These are phyloP conservation scores for Hirundichthys speculiger DNA, from an alignment of 2,113 vertebrate species.

Conservation along the genomic window DNA sequence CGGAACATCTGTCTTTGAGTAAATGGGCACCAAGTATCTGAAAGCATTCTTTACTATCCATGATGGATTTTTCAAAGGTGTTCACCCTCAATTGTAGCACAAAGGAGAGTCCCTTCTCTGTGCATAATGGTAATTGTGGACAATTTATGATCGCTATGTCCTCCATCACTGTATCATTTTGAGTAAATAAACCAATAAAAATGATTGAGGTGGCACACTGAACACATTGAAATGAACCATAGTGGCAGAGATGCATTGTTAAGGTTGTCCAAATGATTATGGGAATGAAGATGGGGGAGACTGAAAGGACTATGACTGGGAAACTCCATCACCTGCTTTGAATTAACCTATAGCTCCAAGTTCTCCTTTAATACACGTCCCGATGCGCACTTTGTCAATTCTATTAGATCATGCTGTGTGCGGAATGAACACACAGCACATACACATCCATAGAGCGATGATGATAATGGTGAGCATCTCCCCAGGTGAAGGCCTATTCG, in stretches of 20 bases:
- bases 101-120: conserved; percentile 60
- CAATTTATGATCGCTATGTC: conserved; percentile 68
- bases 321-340: conserved; percentile 68
- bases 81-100: conserved; percentile 48
- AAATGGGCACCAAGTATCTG: conserved; percentile 31
- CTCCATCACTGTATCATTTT: conserved; percentile 70
- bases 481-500: conserved; percentile 58
- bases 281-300: conserved; percentile 69
- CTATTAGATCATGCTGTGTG: conserved; percentile 67
- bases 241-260: conserved; percentile 67
- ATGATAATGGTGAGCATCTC: conserved; percentile 67
- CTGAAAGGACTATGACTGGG: conserved; percentile 37
- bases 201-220: conserved; percentile 63
- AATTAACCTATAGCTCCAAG: conserved; percentile 67
- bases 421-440: conserved; percentile 31
- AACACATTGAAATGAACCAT: conserved; percentile 68
- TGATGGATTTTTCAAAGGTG: conserved; percentile 53
- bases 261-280: conserved; percentile 75
- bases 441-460: conserved; percentile 47
- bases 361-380: conserved; percentile 65
- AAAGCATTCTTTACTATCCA: conserved; percentile 33
- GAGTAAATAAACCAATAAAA: conserved; percentile 78
- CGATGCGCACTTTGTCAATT: conserved; percentile 73
- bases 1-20: conserved; percentile 22
- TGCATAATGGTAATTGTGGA: conserved; percentile 65